Evolutionary conservation across 2,888 invertebrate species (phyloP).

Genomic region (Chorisops tibialis): DNA sequence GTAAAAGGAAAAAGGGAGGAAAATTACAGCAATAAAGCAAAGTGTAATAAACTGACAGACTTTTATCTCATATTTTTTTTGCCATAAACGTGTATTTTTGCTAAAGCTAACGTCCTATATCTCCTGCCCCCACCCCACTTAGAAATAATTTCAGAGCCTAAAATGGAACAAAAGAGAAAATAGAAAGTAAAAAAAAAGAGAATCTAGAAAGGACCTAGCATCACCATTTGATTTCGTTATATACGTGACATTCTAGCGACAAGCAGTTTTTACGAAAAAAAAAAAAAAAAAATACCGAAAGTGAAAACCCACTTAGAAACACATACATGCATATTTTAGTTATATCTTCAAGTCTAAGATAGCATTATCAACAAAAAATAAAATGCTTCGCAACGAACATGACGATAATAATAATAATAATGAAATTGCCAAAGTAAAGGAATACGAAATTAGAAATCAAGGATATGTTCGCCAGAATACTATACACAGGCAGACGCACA

Average conservation of each 20-base stretch:
- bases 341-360: not conserved
- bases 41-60: conserved; percentile 9
- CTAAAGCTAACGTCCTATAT: not conserved
- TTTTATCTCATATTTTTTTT: conserved; percentile 4
- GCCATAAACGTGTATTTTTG: not conserved
- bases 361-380: not conserved
- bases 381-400: not conserved
- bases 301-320: no score
- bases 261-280: not conserved
- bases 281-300: not conserved
- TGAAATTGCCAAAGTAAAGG: not conserved
- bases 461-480: no score
- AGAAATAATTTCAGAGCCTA: not conserved
- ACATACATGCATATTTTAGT: not conserved
- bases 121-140: not conserved
- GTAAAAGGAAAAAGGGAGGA: not conserved
- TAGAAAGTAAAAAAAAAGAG: not conserved
- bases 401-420: conserved; percentile 3
- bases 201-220: not conserved
- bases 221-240: not conserved
- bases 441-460: not conserved
- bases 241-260: not conserved
- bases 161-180: not conserved
- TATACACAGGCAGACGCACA: no score
- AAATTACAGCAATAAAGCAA: conserved; percentile 1